A percentile compares a stretch with the other conserved stretches of the same genome.
phyloP scores from a whole-genome alignment of 1,140 invertebrate species.

The Phthorimaea operculella region DNA sequence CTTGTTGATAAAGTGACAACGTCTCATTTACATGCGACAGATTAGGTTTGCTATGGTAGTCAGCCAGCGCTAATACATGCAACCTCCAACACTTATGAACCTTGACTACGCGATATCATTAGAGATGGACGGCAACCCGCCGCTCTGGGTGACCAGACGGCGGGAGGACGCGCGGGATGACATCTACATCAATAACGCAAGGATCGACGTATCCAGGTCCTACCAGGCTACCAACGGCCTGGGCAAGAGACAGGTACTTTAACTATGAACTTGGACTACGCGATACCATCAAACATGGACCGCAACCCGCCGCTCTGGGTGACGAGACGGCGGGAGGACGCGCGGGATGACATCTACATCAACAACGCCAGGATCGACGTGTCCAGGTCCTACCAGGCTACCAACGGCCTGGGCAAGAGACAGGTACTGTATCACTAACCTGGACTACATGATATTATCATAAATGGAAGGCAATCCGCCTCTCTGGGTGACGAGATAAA shows the following conservation, averaged over 20 bases:
- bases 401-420: slow-evolving; percentile 69
- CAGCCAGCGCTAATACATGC: too few relatives aligned
- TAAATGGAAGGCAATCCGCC: slow-evolving; percentile 85
- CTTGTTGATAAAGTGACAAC: too few relatives aligned
- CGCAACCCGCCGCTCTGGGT: slow-evolving; percentile 87
- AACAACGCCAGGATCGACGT: slow-evolving; percentile 82
- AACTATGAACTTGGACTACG: not conserved
- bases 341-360: slow-evolving; percentile 82
- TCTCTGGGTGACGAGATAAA: slow-evolving; percentile 79
- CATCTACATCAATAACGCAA: slow-evolving; percentile 84
- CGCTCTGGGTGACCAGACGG: slow-evolving; percentile 78
- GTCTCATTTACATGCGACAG: too few relatives aligned
- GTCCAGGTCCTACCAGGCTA: slow-evolving; percentile 74
- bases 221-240: slow-evolving; percentile 72
- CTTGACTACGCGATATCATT: slow-evolving; percentile 75
- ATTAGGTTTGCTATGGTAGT: too few relatives aligned
- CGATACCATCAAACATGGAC: too few relatives aligned
- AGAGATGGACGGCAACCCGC: slow-evolving; percentile 82
- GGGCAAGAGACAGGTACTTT: slow-evolving; percentile 75
- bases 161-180: slow-evolving; percentile 68
- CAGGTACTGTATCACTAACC: too few relatives aligned
- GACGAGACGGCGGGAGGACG: too few relatives aligned
- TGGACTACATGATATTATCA: too few relatives aligned
- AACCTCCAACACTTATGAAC: slow-evolving; percentile 74
- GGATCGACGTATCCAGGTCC: slow-evolving; percentile 74